Evolutionary conservation across 2,113 vertebrate genomes (phyloP), one percentile per base, ranked within the genome.

Genomic region (Peromyscus californicus): DNA sequence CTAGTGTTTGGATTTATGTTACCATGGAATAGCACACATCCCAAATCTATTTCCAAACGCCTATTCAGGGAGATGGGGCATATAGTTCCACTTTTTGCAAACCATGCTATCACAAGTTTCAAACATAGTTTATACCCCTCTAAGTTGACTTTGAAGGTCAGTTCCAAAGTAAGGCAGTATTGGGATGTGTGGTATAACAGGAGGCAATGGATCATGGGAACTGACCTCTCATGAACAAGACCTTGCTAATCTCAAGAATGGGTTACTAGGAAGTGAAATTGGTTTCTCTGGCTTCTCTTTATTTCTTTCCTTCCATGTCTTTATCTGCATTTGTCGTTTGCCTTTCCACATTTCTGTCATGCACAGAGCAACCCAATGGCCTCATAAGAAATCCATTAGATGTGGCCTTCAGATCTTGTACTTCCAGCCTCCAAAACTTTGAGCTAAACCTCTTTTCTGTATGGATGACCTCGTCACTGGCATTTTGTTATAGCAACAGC

Each of bases 21-120:
- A 24, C 75, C 82, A 74, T 54, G 80, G 57, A 10, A 69, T 36
- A 79, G 69, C 5, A 7, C 1, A 75, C 5, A 61, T 67, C 13
- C 67, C 9, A 57, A 83, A 89, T 93, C 54, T 51, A 51, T 51
- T 51, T 51, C 51, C 51, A 91, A 26, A 54, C 7, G 2, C 24
- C 1, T 6, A n/a, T 3, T 22, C 42, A 51, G 1, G 13, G 2
- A 17, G 17, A 9, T 22, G 19, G 2, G 0, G 9, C 29, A 16
- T 21, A 54, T 78, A 12, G 8, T n/a, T 79, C 57, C 36, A 9
- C 12, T 48, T 42, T 63, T 39, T 48, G 16, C 22, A 82, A n/a
- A 36, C 3, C 12, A 3, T 45, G 17, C 8, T 63, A 1, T n/a
- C 48, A 24, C 48, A 3, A 15, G 75, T 0, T 59, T 79, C 8